Base-by-base conservation (phyloP, 2,888 invertebrate genomes). In the Drosophila borborema region DNA sequence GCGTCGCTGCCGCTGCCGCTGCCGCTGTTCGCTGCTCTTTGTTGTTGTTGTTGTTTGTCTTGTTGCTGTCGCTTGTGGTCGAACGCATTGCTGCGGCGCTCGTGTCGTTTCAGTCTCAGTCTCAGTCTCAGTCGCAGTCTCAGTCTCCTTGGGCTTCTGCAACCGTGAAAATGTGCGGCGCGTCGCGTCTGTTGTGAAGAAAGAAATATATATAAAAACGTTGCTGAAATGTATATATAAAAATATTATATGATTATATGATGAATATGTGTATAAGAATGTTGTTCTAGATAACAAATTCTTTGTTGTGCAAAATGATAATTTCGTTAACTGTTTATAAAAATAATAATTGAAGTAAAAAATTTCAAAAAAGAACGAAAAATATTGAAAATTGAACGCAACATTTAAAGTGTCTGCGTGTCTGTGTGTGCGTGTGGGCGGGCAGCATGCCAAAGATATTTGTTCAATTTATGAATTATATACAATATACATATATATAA, bases 141-240 rank as follows among this genome's bases (percentile, higher is more conserved):
- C 85, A 89, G 91, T 91, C 90, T 91, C 91, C 91, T 91, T 92
- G 91, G 88, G 85, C 83, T 86, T 85, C 91, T 92, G 90, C 81
- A 84, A 90, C 86, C 87, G 91, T 91, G 73, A 90, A 91, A 91
- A 91, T 91, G 91, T 92, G 79, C 84, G 83, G 66, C 83, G 86
- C 89, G 86, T 89, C 83, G 84, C 77, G 54, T 74, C 49, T 34
- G 40, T 59, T 20, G 63, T 74, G 74, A 82, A 46, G 18, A 28
- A n/a, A 28, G 28, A 28, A 28, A 28, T 28, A 23, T 28, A 23
- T 16, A 49, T 2, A 16, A 9, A 51, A 49, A 49, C 5, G 16
- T 48, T 28, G 10, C 28, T 28, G 2, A 49, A 55, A 40, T 40
- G 28, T 55, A 40, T 40, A 56, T 56, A 56, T 31, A 18, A n/a